These are phyloP conservation scores for Hymenochirus boettgeri DNA, from an alignment of 2,113 vertebrate genomes.

Conservation along the genomic window DNA sequence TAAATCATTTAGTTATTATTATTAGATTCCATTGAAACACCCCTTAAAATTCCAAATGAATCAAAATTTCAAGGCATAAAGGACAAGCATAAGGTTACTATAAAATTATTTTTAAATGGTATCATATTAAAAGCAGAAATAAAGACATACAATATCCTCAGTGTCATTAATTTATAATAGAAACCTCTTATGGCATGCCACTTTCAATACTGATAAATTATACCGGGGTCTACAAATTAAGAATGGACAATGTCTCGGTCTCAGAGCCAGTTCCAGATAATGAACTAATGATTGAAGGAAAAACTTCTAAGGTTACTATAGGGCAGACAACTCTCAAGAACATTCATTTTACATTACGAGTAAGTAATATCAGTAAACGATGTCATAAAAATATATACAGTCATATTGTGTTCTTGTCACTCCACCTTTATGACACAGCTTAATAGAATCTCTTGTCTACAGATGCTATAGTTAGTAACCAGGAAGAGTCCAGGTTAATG, in stretches of 20 bases:
- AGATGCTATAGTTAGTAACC: conserved; percentile 5
- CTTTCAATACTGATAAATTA: neutral
- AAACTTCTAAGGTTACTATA: conserved; percentile 26
- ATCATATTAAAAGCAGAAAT: neutral
- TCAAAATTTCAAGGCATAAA: neutral
- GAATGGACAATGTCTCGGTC: neutral
- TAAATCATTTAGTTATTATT: neutral
- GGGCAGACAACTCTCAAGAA: conserved; percentile 18
- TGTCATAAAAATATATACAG: conserved; percentile 30
- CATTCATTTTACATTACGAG: conserved; percentile 20
- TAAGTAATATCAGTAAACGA: conserved; percentile 12
- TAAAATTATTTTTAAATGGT: neutral
- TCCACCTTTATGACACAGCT: conserved; percentile 22
- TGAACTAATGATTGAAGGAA: conserved; percentile 2
- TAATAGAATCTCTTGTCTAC: conserved; percentile 30
- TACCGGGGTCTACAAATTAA: neutral
- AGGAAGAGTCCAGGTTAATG: conserved; percentile 22
- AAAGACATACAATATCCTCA: neutral
- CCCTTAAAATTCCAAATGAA: neutral
- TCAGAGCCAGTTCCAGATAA: conserved; percentile 2
- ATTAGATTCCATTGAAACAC: neutral
- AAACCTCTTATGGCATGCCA: neutral
- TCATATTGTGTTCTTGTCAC: conserved; percentile 32
- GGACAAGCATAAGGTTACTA: neutral
- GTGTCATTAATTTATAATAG: neutral